Conservation (phyloP, 2,797 vertebrate species). For the Tokudaia muenninki region DNA sequence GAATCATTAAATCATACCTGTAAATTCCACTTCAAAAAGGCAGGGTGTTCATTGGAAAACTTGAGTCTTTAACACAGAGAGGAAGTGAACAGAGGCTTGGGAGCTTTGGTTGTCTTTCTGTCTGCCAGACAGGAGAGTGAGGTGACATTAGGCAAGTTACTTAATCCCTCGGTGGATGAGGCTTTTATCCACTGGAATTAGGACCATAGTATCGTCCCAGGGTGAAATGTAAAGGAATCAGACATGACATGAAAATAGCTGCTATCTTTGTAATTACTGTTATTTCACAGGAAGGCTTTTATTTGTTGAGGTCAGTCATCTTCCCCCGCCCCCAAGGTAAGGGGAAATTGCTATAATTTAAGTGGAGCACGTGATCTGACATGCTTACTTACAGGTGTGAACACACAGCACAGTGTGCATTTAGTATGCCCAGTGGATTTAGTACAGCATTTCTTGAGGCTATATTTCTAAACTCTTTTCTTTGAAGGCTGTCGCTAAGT, state of each 20-base stretch:
- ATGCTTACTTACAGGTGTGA: background rate
- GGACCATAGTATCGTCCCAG: background rate
- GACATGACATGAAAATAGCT: background rate
- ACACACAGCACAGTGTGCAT: background rate
- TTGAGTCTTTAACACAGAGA: constrained; percentile 9
- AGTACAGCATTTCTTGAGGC: background rate
- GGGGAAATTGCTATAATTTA: background rate
- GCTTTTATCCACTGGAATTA: background rate
- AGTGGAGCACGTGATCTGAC: background rate
- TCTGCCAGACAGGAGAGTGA: background rate
- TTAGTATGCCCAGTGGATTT: background rate
- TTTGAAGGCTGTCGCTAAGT: background rate
- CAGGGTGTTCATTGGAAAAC: background rate
- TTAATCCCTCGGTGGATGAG: background rate
- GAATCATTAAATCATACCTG: background rate
- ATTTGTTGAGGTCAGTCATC: background rate
- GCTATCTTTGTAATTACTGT: background rate
- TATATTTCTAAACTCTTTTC: background rate
- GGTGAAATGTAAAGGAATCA: background rate
- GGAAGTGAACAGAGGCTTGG: background rate
- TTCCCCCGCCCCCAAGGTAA: background rate
- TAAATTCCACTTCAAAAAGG: background rate
- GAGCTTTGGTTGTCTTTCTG: background rate
- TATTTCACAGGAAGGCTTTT: background rate
- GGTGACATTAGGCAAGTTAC: background rate